These are phyloP conservation scores for Yponomeuta cagnagella DNA, from an alignment of 2,888 invertebrate species.

Conservation along the genomic window DNA sequence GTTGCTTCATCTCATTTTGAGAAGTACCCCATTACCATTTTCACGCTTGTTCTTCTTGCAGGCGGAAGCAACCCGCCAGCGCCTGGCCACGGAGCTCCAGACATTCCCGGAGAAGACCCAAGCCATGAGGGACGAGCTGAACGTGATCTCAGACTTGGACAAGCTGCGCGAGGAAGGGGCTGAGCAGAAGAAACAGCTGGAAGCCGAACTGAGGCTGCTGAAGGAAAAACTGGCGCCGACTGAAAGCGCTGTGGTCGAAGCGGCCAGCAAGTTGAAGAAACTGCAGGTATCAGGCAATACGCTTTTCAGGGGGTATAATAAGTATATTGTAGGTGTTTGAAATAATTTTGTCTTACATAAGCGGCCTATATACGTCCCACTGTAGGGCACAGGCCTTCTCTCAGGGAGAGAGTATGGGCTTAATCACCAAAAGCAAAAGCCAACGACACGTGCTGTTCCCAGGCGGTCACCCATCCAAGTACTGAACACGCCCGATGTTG, in stretches of 20 bases:
- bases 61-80: slow-evolving; percentile 65
- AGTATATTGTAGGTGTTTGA: no score
- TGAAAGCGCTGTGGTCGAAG: slow-evolving; percentile 65
- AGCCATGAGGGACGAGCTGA: slow-evolving; percentile 79
- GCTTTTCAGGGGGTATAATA: no score
- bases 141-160: slow-evolving; percentile 77
- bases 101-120: slow-evolving; percentile 81
- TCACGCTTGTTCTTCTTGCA: slow-evolving; percentile 26
- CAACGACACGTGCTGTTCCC: slow-evolving; percentile 32
- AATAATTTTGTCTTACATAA: no score
- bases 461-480: slow-evolving; percentile 36
- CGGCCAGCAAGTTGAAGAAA: slow-evolving; percentile 67
- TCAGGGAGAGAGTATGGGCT: no score
- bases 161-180: slow-evolving; percentile 71
- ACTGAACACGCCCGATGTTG: slow-evolving; percentile 21
- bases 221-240: slow-evolving; percentile 64
- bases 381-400: no score
- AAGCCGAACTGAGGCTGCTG: slow-evolving; percentile 65
- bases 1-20: no score
- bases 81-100: slow-evolving; percentile 74
- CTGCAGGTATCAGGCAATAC: slow-evolving; percentile 52
- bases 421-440: slow-evolving; percentile 21
- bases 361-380: no score
- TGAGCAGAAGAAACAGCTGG: slow-evolving; percentile 70
- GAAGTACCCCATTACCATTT: no score